Evolutionary conservation across 1,140 invertebrate genomes (phyloP).

Genomic region (Cydia fagiglandana): DNA sequence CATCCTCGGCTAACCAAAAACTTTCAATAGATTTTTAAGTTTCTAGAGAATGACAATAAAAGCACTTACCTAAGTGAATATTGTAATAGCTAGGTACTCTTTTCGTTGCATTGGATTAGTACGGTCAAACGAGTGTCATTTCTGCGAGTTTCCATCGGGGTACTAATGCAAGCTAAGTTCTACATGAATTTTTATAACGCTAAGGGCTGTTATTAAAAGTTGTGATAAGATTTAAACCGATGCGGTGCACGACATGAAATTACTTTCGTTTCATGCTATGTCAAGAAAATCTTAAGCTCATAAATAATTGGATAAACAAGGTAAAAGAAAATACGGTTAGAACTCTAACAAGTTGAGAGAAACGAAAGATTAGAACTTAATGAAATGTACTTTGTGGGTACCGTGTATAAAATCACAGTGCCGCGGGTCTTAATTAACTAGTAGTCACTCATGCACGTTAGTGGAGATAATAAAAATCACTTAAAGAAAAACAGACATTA

Average conservation of each 20-base stretch:
- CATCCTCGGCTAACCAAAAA: no score
- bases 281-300: conserved; percentile 40
- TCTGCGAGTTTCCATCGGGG: conserved; percentile 36
- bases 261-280: conserved; percentile 42
- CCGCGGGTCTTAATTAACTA: neutral
- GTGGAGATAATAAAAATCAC: neutral
- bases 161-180: conserved; percentile 43
- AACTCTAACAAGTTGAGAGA: conserved; percentile 6
- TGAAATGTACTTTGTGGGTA: neutral
- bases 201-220: conserved; percentile 55
- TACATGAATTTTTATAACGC: conserved; percentile 51
- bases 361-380: conserved; percentile 16
- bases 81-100: neutral
- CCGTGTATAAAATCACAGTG: conserved; percentile 35
- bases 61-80: neutral
- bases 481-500: neutral
- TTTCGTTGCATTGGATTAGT: neutral
- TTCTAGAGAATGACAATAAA: no score
- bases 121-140: neutral
- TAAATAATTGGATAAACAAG: conserved; percentile 37
- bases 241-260: conserved; percentile 50
- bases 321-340: conserved; percentile 1
- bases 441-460: neutral
- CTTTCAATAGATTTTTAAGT: no score
- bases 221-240: conserved; percentile 55